These are phyloP conservation scores for Vultur gryphus DNA, from an alignment of 2,797 vertebrate species.

Conservation along the genomic window DNA sequence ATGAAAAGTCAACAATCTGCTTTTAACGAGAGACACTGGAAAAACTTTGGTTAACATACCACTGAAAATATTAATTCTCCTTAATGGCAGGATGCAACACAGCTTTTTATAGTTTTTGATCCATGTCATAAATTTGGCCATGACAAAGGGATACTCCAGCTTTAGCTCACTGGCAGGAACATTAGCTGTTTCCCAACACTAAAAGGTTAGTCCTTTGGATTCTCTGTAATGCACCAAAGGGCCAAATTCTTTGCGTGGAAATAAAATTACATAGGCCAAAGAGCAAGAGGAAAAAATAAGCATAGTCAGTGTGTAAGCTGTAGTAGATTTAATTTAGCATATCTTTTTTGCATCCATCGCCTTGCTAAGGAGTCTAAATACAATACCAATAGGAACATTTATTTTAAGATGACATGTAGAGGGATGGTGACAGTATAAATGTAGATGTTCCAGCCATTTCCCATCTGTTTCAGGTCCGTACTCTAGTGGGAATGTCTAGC, in stretches of 20 bases:
- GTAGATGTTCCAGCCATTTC: not conserved
- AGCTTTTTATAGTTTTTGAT: slow-evolving; percentile 80
- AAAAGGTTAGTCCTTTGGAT: slow-evolving; percentile 62
- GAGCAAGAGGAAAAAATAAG: not conserved
- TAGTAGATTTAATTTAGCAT: not conserved
- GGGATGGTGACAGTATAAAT: not conserved
- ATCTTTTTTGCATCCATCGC: not conserved
- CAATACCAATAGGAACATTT: not conserved
- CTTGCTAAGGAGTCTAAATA: not conserved
- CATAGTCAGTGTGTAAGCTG: not conserved
- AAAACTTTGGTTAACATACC: slow-evolving; percentile 77
- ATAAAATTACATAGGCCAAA: not conserved
- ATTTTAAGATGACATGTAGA: not conserved
- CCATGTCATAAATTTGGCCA: slow-evolving; percentile 76
- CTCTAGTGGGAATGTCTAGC: not conserved
- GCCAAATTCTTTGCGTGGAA: slow-evolving; percentile 45
- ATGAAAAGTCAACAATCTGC: slow-evolving; percentile 78
- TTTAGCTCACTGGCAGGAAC: slow-evolving; percentile 72
- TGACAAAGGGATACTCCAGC: slow-evolving; percentile 75
- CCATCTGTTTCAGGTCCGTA: not conserved
- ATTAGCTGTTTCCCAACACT: slow-evolving; percentile 66
- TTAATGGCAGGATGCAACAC: slow-evolving; percentile 79
- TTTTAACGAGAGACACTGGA: slow-evolving; percentile 79
- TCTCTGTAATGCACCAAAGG: slow-evolving; percentile 42
- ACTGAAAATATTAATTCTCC: slow-evolving; percentile 79